These are phyloP conservation scores for Rhincodon typus DNA, from an alignment of 2,797 vertebrate genomes.

Conservation along the genomic window DNA sequence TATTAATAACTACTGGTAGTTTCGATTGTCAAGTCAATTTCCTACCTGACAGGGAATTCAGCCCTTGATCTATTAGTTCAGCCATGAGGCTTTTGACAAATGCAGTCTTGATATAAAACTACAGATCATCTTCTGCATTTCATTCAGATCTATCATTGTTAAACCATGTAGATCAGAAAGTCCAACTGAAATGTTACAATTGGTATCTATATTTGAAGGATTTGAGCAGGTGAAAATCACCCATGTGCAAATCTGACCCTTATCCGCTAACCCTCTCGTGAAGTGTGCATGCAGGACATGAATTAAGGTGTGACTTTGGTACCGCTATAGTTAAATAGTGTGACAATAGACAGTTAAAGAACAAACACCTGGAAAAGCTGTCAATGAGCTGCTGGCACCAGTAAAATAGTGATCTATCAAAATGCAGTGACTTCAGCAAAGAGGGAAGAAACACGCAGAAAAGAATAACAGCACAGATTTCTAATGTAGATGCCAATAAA, in stretches of 20 bases:
- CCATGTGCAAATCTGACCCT: background rate
- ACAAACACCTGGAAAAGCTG: background rate
- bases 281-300: background rate
- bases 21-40: conserved; percentile 11
- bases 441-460: background rate
- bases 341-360: background rate
- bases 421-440: background rate
- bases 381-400: background rate
- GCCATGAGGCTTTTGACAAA: background rate
- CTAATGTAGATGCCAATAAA: background rate
- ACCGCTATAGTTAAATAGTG: no score
- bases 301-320: background rate
- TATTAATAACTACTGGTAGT: background rate
- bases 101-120: background rate
- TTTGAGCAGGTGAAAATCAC: background rate
- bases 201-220: background rate
- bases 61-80: conserved; percentile 24
- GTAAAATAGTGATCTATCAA: background rate
- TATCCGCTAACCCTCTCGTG: background rate
- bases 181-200: background rate
- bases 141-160: background rate
- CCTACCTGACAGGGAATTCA: background rate
- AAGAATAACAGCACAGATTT: background rate
- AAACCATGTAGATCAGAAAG: background rate
- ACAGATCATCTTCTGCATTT: conserved; percentile 12